Conservation (phyloP, 1,140 invertebrate species). For the Drosophila varians region DNA sequence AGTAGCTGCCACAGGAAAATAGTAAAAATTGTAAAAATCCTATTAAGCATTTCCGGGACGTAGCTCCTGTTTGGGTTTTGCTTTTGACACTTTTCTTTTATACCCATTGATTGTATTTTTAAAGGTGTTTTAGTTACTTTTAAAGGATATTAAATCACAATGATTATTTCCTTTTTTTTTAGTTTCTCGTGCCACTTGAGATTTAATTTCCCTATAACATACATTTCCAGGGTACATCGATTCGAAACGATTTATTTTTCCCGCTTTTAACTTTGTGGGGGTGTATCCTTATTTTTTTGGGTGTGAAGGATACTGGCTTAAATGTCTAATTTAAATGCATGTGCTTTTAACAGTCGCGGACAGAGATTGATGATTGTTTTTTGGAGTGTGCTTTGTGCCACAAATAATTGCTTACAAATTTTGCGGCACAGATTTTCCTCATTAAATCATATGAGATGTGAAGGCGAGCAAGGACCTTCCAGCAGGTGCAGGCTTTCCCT, state of each 20-base stretch:
- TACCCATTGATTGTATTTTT: neutral
- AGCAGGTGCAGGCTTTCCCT: constrained; percentile 70
- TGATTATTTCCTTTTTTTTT: no score
- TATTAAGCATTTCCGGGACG: constrained; percentile 73
- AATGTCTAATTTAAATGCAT: constrained; percentile 84
- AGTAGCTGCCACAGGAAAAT: constrained; percentile 73
- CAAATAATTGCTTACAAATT: constrained; percentile 73
- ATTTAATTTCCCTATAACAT: no score
- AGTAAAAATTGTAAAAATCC: constrained; percentile 80
- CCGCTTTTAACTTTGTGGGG: constrained; percentile 4
- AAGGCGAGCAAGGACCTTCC: neutral
- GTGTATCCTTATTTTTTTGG: constrained; percentile 2
- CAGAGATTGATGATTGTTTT: constrained; percentile 81
- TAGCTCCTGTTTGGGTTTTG: constrained; percentile 49
- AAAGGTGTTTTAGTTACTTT: neutral
- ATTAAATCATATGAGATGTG: constrained; percentile 41
- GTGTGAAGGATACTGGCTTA: constrained; percentile 50
- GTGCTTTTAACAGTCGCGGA: constrained; percentile 78
- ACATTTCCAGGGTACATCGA: neutral
- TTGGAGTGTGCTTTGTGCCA: constrained; percentile 24
- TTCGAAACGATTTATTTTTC: neutral
- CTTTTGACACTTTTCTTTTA: constrained; percentile 54
- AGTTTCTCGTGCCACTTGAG: no score
- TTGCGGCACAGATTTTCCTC: constrained; percentile 47
- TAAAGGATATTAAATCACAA: neutral